Evolutionary conservation across 2,888 invertebrate genomes (phyloP).

Genomic region (Plagiodera versicolora): DNA sequence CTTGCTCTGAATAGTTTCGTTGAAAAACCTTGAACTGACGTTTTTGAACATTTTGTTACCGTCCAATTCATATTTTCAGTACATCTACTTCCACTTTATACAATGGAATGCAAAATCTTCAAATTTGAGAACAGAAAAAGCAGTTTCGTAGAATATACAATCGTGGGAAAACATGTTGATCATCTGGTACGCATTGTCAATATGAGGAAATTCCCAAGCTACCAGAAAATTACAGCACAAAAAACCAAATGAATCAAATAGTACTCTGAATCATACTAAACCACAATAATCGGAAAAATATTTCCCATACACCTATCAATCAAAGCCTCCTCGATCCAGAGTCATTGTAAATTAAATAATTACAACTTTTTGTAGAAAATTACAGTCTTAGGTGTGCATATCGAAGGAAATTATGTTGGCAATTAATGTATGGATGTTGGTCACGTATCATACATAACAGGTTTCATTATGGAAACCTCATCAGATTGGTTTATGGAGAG

Average conservation of each 20-base stretch:
- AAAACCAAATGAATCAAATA: neutral
- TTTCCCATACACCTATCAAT: conserved; percentile 27
- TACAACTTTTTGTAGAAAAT: conserved; percentile 36
- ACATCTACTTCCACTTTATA: too few relatives aligned
- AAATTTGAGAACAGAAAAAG: too few relatives aligned
- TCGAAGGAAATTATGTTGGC: conserved; percentile 30
- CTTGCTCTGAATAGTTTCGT: too few relatives aligned
- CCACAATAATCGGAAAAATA: conserved; percentile 26
- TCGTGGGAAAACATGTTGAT: too few relatives aligned
- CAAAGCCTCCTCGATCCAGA: conserved; percentile 33
- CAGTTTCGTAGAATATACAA: too few relatives aligned
- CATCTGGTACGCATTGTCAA: too few relatives aligned
- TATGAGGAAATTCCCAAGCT: conserved; percentile 5
- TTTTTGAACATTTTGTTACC: too few relatives aligned
- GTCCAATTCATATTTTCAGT: too few relatives aligned
- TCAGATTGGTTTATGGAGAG: conserved; percentile 8
- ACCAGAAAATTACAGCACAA: neutral
- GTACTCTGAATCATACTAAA: neutral
- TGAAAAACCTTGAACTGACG: too few relatives aligned
- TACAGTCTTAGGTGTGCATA: conserved; percentile 37
- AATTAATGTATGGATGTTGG: conserved; percentile 38
- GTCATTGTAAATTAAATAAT: conserved; percentile 41
- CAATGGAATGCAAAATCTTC: too few relatives aligned
- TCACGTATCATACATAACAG: conserved; percentile 35
- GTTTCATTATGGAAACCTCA: conserved; percentile 29